Evolutionary conservation across 2,797 vertebrate species (phyloP).

Genomic region (Gymnodraco acuticeps): DNA sequence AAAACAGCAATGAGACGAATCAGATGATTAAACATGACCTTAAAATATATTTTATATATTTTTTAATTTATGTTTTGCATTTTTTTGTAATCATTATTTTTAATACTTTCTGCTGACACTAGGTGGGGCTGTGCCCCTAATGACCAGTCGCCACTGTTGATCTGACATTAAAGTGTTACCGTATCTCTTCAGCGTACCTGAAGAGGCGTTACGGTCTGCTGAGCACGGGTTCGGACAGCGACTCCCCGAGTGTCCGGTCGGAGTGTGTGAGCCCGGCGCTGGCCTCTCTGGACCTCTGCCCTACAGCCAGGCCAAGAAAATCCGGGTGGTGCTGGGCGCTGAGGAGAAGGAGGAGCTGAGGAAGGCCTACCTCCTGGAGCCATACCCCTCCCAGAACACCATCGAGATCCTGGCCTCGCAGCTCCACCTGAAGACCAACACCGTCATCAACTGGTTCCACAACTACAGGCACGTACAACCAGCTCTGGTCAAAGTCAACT

Average conservation of each 20-base stretch:
- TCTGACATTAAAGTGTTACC: too few relatives aligned
- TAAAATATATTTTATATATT: too few relatives aligned
- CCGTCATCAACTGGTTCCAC: slow-evolving; percentile 99
- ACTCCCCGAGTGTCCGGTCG: slow-evolving; percentile 90
- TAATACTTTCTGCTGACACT: too few relatives aligned
- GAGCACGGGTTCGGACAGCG: slow-evolving; percentile 93
- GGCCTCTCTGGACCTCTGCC: slow-evolving; percentile 89
- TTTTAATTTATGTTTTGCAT: too few relatives aligned
- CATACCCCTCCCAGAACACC: slow-evolving; percentile 98
- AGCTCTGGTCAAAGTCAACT: too few relatives aligned
- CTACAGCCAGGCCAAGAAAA: slow-evolving; percentile 95
- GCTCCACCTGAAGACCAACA: slow-evolving; percentile 98
- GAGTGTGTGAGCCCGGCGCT: slow-evolving; percentile 93
- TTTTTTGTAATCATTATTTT: too few relatives aligned
- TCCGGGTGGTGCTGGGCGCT: slow-evolving; percentile 93
- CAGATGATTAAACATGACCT: too few relatives aligned
- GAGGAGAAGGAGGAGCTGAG: slow-evolving; percentile 97
- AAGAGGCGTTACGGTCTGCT: slow-evolving; percentile 96
- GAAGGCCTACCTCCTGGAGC: slow-evolving; percentile 95
- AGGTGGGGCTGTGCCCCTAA: too few relatives aligned
- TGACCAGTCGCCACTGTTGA: too few relatives aligned
- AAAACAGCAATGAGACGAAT: too few relatives aligned
- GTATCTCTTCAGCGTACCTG: slow-evolving; percentile 86
- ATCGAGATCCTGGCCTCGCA: slow-evolving; percentile 95
- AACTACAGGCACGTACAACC: slow-evolving; percentile 92